A percentile compares a stretch with the other conserved stretches of the same genome.
phyloP scores from a whole-genome alignment of 2,797 vertebrate genomes.

The Tangara arthus region DNA sequence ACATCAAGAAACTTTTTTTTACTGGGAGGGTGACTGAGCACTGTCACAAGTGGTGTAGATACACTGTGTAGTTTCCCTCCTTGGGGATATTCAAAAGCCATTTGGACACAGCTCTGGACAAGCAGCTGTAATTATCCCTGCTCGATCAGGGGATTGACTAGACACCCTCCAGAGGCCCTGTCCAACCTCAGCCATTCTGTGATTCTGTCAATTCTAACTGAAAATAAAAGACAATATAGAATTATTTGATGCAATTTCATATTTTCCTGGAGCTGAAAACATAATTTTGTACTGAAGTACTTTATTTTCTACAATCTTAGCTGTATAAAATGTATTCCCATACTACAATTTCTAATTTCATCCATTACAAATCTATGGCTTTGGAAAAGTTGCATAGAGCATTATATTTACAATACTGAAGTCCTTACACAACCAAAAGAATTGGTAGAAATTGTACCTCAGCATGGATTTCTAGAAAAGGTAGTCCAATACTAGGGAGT shows the following conservation, averaged over 20 bases:
- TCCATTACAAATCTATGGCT: background rate
- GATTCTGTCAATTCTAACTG: background rate
- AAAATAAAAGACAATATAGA: background rate
- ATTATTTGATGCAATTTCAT: background rate
- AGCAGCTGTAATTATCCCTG: background rate
- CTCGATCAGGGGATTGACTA: background rate
- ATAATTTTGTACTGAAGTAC: background rate
- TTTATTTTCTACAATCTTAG: background rate
- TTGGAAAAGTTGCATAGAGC: background rate
- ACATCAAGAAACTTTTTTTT: background rate
- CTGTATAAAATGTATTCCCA: background rate
- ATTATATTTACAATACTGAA: background rate
- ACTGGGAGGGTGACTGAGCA: background rate
- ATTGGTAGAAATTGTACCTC: background rate
- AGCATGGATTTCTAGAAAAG: background rate
- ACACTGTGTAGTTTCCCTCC: background rate
- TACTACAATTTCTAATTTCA: background rate
- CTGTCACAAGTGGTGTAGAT: background rate
- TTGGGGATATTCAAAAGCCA: background rate
- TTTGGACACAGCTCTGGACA: background rate
- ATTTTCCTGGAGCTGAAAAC: background rate
- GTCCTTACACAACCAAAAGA: background rate
- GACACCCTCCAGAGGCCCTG: background rate
- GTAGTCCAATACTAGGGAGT: background rate
- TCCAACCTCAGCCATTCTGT: background rate